A percentile compares a stretch with the other conserved stretches of the same genome.
These are phyloP conservation scores for Leptinotarsa undecemlineata DNA, from an alignment of 1,140 invertebrate genomes.

Conservation along the genomic window DNA sequence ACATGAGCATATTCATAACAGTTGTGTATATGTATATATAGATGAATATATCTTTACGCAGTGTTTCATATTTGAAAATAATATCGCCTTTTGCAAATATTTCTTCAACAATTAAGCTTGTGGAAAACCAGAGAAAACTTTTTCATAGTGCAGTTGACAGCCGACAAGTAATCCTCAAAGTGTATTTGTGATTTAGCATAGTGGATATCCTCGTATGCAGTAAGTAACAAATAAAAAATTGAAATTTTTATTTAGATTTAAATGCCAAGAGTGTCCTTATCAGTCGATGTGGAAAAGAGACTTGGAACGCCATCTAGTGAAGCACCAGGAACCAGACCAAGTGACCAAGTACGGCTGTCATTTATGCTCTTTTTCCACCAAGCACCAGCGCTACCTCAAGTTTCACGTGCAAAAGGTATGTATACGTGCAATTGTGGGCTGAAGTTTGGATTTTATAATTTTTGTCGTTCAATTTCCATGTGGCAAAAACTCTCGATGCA, in stretches of 20 bases:
- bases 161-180: no score
- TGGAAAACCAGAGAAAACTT: background rate
- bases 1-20: no score
- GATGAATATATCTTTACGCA: no score
- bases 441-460: no score
- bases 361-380: background rate
- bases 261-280: constrained; percentile 16
- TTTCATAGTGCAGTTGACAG: background rate
- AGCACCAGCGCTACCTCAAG: constrained; percentile 12
- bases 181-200: no score
- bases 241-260: background rate
- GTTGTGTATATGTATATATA: no score
- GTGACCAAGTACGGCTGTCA: background rate
- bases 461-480: no score
- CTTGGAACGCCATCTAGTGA: constrained; percentile 9
- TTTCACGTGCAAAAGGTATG: background rate
- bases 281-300: constrained; percentile 11
- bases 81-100: background rate
- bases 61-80: background rate
- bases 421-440: no score
- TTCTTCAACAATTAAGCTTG: background rate
- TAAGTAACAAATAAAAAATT: background rate
- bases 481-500: no score
- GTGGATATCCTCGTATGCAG: no score
- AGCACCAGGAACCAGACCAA: background rate